These are phyloP conservation scores for Perccottus glenii DNA, from an alignment of 2,113 vertebrate genomes.

Conservation along the genomic window DNA sequence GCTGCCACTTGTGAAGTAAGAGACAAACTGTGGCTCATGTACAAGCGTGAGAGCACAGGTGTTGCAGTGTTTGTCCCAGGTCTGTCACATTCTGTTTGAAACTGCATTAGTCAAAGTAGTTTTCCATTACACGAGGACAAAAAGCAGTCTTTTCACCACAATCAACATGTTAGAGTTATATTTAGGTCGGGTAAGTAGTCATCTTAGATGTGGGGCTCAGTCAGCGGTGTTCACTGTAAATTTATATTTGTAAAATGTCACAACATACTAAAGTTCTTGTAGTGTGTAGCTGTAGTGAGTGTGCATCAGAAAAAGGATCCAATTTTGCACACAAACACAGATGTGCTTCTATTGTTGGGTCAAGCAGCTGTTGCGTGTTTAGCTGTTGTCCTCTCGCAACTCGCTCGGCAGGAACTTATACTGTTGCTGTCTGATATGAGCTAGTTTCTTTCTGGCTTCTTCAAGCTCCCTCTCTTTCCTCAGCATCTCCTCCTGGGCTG, in stretches of 20 bases:
- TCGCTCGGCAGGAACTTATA: constrained; percentile 98
- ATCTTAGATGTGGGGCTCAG: constrained; percentile 12
- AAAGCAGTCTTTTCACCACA: constrained; percentile 31
- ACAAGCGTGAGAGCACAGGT: constrained; percentile 39
- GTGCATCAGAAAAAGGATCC: constrained; percentile 19
- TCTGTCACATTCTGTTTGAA: constrained; percentile 66
- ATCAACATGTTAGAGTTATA: constrained; percentile 48
- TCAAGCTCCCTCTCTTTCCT: constrained; percentile 96
- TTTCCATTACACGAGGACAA: constrained; percentile 27
- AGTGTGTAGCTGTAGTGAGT: constrained; percentile 18
- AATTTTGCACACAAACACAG: constrained; percentile 15
- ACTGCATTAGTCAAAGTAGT: constrained; percentile 45
- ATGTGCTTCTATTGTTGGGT: constrained; percentile 24
- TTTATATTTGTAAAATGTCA: constrained; percentile 9
- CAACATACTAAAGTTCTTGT: constrained; percentile 24
- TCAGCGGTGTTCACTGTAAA: constrained; percentile 30
- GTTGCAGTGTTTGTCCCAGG: constrained; percentile 43
- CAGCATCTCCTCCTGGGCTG: constrained; percentile 98
- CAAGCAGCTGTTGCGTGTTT: constrained; percentile 22
- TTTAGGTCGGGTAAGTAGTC: constrained; percentile 19
- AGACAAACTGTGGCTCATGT: constrained; percentile 40
- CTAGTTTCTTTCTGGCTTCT: constrained; percentile 96
- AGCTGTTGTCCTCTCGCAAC: constrained; percentile 92
- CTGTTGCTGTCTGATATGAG: constrained; percentile 98
- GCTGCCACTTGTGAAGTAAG: constrained; percentile 27